A percentile compares a stretch with the other conserved stretches of the same genome.
Evolutionary conservation across 2,888 invertebrate genomes (phyloP).

Genomic region (Aphidoletes aphidimyza): DNA sequence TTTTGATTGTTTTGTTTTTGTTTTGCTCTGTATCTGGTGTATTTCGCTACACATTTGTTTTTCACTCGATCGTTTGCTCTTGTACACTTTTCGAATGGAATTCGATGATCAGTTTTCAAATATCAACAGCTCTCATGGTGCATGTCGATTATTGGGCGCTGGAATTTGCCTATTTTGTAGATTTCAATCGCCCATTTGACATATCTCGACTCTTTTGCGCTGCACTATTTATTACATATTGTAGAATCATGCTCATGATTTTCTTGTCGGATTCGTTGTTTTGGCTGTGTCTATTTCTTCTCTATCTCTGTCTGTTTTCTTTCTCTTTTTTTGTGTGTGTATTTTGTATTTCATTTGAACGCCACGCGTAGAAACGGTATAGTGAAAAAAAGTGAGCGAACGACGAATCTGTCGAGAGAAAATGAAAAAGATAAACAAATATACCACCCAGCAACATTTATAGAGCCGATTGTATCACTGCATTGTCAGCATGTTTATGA

Average conservation of each 20-base stretch:
- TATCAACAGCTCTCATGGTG: background rate
- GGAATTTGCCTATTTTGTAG: slow-evolving; percentile 42
- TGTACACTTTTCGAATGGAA: background rate
- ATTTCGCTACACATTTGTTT: background rate
- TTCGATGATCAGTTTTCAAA: slow-evolving; percentile 2
- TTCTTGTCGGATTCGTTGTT: slow-evolving; percentile 21
- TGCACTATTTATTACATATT: background rate
- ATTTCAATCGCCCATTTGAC: slow-evolving; percentile 22
- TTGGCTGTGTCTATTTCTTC: background rate
- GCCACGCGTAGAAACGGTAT: background rate
- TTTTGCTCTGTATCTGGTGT: background rate
- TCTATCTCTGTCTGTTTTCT: background rate
- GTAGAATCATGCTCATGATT: slow-evolving; percentile 45
- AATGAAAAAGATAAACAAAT: slow-evolving; percentile 39
- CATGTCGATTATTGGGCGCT: too few species aligned
- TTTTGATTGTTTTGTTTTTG: slow-evolving; percentile 23
- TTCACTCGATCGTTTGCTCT: background rate
- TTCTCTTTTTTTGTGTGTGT: too few species aligned
- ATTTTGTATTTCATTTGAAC: too few species aligned
- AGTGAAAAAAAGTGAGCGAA: background rate
- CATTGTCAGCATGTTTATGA: slow-evolving; percentile 14
- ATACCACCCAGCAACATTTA: slow-evolving; percentile 44
- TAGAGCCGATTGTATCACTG: slow-evolving; percentile 14
- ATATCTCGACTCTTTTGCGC: background rate
- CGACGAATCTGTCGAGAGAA: background rate